Percentiles rank a stretch among this genome's conserved stretches.
phyloP scores from a whole-genome alignment of 2,113 vertebrate genomes.

The Halichoerus grypus region DNA sequence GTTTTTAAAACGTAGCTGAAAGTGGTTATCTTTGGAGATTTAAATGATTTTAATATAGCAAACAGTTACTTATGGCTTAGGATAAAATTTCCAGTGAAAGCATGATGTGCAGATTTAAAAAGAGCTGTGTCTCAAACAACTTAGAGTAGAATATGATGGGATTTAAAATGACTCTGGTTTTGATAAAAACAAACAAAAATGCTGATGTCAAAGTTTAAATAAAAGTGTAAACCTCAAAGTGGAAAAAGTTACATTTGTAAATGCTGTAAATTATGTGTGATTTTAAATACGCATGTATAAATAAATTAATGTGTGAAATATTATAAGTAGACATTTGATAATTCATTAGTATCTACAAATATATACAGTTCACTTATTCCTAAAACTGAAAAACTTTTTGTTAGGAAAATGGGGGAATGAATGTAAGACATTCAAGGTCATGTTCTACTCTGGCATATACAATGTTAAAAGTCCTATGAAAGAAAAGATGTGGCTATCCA shows the following conservation, averaged over 20 bases:
- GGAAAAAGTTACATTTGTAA: background rate
- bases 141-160: background rate
- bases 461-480: background rate
- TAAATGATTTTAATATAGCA: background rate
- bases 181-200: background rate
- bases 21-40: background rate
- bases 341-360: constrained; percentile 6
- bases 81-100: constrained; percentile 16
- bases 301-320: constrained; percentile 10
- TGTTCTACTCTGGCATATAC: background rate
- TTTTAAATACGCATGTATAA: constrained; percentile 3
- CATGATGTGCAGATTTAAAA: background rate
- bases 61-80: background rate
- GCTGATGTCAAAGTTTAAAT: background rate
- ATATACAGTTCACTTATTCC: background rate
- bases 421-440: background rate
- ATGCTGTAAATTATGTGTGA: background rate
- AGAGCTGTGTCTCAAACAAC: background rate
- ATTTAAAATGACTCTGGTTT: background rate
- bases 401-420: background rate
- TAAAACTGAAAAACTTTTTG: background rate
- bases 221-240: background rate
- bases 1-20: background rate
- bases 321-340: background rate
- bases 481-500: background rate